phyloP scores from a whole-genome alignment of 2,113 vertebrate species.

The Lepus timidus region DNA sequence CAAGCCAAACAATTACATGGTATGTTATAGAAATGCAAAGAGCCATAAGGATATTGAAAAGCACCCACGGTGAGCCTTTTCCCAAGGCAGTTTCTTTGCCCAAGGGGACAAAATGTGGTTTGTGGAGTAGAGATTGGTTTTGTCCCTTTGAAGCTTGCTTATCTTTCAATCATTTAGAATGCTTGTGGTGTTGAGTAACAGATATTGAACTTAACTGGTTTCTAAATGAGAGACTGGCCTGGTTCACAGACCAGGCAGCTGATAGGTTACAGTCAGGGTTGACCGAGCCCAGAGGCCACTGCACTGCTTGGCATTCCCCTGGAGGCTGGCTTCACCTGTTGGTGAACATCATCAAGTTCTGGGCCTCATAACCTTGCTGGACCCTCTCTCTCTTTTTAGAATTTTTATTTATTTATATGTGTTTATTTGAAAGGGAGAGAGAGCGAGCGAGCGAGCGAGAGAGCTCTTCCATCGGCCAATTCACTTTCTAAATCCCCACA shows the following conservation, averaged over 20 bases:
- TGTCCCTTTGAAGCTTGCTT: not conserved
- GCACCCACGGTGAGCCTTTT: not conserved
- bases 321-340: not conserved
- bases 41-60: not conserved
- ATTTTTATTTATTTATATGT: too few species aligned
- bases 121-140: not conserved
- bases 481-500: too few species aligned
- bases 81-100: not conserved
- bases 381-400: not conserved
- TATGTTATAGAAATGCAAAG: not conserved
- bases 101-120: slow-evolving; percentile 1
- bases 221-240: not conserved
- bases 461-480: too few species aligned
- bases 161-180: not conserved
- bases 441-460: too few species aligned
- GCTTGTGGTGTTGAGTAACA: not conserved
- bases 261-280: rapidly evolving
- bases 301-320: not conserved
- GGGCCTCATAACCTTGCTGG: not conserved
- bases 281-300: rapidly evolving
- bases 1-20: slow-evolving; percentile 1
- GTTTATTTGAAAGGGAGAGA: too few species aligned
- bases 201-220: not conserved
- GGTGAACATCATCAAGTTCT: not conserved
- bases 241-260: not conserved